These are phyloP conservation scores for Ischnura elegans DNA, from an alignment of 2,888 invertebrate genomes.

Conservation along the genomic window DNA sequence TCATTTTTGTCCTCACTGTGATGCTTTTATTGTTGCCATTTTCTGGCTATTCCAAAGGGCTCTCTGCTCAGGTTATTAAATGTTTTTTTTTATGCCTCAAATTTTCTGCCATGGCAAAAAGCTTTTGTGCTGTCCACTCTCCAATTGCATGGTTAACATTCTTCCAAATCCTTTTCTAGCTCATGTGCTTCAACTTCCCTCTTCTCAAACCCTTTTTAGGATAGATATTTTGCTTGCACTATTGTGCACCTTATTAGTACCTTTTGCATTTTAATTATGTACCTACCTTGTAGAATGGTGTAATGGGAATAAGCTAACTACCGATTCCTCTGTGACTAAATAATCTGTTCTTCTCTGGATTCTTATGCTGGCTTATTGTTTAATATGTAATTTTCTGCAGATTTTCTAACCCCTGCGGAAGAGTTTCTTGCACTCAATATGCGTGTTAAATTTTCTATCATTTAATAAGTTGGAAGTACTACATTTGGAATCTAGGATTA, in stretches of 20 bases:
- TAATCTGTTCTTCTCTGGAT: neutral
- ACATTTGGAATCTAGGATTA: neutral
- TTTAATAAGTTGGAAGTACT: neutral
- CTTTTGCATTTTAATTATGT: neutral
- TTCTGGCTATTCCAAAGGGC: slow-evolving; percentile 31
- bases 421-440: neutral
- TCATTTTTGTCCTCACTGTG: neutral
- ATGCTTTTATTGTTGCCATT: slow-evolving; percentile 1
- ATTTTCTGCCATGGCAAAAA: neutral
- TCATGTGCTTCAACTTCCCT: neutral
- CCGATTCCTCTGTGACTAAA: neutral
- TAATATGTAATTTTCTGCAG: neutral
- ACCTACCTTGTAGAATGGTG: neutral
- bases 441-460: neutral
- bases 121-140: neutral
- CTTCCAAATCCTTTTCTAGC: neutral
- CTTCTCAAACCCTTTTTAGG: neutral
- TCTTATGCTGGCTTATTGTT: neutral
- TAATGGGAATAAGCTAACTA: neutral
- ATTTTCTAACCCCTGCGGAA: neutral
- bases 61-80: slow-evolving; percentile 8
- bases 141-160: neutral
- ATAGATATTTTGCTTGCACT: neutral
- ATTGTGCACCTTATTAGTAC: neutral
- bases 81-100: neutral